Conservation (phyloP, 1,140 invertebrate species). For the Drosophila ironensis region DNA sequence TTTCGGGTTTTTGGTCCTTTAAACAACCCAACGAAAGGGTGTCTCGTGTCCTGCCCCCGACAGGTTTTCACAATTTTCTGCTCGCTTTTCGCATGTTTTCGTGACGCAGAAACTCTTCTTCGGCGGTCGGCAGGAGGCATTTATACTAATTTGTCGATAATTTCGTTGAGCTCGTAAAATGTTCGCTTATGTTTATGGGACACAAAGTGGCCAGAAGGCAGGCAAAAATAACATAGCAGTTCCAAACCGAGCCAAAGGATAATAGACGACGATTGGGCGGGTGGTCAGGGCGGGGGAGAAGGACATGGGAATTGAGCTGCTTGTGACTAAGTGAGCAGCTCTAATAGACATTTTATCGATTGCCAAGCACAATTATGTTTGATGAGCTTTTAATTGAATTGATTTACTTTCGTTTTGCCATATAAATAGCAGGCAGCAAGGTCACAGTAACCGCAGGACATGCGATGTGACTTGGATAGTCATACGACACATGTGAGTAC, state of each 20-base stretch:
- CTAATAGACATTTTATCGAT: slow-evolving; percentile 68
- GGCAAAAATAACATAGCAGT: not conserved
- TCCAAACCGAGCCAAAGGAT: not conserved
- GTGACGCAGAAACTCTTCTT: not conserved
- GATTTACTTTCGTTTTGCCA: slow-evolving; percentile 52
- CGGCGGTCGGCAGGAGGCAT: slow-evolving; percentile 40
- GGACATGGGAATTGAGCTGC: slow-evolving; percentile 23
- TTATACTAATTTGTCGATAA: slow-evolving; percentile 77
- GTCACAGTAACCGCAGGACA: slow-evolving; percentile 16
- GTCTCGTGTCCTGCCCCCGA: no score
- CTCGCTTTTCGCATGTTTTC: not conserved
- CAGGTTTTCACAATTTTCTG: no score
- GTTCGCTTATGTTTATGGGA: slow-evolving; percentile 36
- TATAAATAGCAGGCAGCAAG: slow-evolving; percentile 30
- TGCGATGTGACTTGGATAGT: no score
- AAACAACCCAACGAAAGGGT: no score
- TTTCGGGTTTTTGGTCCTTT: not conserved
- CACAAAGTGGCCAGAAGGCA: slow-evolving; percentile 17
- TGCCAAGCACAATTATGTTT: slow-evolving; percentile 62
- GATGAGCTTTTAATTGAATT: slow-evolving; percentile 77
- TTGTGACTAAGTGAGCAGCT: slow-evolving; percentile 10
- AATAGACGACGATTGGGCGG: not conserved
- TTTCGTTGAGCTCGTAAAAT: slow-evolving; percentile 64
- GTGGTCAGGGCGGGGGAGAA: not conserved
- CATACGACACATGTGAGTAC: no score